phyloP scores from a whole-genome alignment of 2,797 vertebrate species.

The Epinephelus malabaricus region DNA sequence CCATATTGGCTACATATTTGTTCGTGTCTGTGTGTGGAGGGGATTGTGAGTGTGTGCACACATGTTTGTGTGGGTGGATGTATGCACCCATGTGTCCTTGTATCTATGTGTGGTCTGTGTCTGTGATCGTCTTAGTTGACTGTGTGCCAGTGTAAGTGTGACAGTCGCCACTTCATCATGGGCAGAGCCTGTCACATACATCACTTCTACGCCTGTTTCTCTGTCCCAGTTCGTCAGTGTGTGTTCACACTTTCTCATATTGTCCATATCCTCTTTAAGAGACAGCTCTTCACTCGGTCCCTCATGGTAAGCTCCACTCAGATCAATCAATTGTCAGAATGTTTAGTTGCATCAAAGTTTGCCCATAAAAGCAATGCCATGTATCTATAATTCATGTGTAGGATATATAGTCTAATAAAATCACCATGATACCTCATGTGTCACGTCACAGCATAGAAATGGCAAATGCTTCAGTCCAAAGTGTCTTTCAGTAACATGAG shows the following conservation, averaged over 20 bases:
- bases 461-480: constrained; percentile 43
- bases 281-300: constrained; percentile 21
- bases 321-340: constrained; percentile 14
- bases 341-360: constrained; percentile 7
- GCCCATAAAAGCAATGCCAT: constrained; percentile 6
- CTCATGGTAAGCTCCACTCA: not conserved
- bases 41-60: constrained; percentile 18
- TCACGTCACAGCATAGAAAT: constrained; percentile 36
- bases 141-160: constrained; percentile 70
- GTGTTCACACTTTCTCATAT: constrained; percentile 59
- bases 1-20: constrained; percentile 40
- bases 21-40: constrained; percentile 16
- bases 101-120: constrained; percentile 70
- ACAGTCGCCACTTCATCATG: constrained; percentile 73
- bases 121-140: constrained; percentile 58
- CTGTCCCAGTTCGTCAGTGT: constrained; percentile 47
- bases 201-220: constrained; percentile 56
- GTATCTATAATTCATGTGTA: constrained; percentile 18
- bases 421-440: constrained; percentile 16
- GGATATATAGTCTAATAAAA: constrained; percentile 18
- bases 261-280: constrained; percentile 37
- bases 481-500: constrained; percentile 46
- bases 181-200: constrained; percentile 68
- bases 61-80: constrained; percentile 52
- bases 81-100: constrained; percentile 29